These are phyloP conservation scores for Bugula neritina DNA, from an alignment of 2,888 invertebrate genomes.

Conservation along the genomic window DNA sequence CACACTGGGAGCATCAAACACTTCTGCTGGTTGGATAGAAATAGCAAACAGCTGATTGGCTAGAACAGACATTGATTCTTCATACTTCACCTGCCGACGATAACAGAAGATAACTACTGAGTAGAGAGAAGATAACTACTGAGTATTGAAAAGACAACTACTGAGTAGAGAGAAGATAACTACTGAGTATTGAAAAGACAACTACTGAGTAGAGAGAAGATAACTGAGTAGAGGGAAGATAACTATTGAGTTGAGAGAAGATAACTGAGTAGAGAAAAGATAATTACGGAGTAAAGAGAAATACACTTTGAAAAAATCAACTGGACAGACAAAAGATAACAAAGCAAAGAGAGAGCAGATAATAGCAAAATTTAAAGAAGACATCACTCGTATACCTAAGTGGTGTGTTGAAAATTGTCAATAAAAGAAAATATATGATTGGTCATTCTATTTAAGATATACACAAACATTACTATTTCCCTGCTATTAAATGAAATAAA, in stretches of 20 bases:
- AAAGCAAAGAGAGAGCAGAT: too few relatives aligned
- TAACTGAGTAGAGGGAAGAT: not conserved
- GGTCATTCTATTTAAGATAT: too few relatives aligned
- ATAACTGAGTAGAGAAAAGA: too few relatives aligned
- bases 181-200: not conserved
- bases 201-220: not conserved
- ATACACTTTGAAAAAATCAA: too few relatives aligned
- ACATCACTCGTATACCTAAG: too few relatives aligned
- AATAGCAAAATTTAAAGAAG: too few relatives aligned
- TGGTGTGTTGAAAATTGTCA: too few relatives aligned
- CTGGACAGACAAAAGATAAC: too few relatives aligned
- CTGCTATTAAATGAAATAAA: too few relatives aligned
- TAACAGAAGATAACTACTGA: not conserved
- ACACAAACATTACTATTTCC: too few relatives aligned
- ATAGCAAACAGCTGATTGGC: not conserved
- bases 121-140: not conserved
- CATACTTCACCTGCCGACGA: not conserved
- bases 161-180: not conserved
- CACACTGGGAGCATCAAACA: slow-evolving; percentile 33
- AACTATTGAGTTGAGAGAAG: not conserved
- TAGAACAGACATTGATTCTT: not conserved
- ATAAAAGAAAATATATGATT: too few relatives aligned
- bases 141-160: not conserved
- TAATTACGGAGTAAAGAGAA: too few relatives aligned
- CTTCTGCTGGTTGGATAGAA: not conserved